phyloP scores from a whole-genome alignment of 2,888 invertebrate species.

The Chrysotoxum bicinctum region DNA sequence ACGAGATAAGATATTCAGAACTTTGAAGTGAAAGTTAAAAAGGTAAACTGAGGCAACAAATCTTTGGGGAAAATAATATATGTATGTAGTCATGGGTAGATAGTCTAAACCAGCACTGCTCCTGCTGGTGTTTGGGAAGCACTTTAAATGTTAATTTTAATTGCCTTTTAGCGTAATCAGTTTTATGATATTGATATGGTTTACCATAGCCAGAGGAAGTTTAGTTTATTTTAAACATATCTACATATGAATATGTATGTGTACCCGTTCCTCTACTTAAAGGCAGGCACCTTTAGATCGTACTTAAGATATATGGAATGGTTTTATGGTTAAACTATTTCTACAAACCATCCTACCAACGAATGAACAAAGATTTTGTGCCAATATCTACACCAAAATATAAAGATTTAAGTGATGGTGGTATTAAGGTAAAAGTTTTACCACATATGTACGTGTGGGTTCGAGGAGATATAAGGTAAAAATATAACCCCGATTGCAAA shows the following conservation, averaged over 20 bases:
- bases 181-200: conserved; percentile 68
- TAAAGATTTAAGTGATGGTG: not conserved
- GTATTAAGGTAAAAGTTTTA: conserved; percentile 7
- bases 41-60: conserved; percentile 23
- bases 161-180: conserved; percentile 64
- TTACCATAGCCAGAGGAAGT: conserved; percentile 37
- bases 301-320: conserved; percentile 4
- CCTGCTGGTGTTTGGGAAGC: conserved; percentile 28
- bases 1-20: conserved; percentile 43
- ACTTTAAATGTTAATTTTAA: conserved; percentile 57
- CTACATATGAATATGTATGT: not conserved
- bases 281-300: conserved; percentile 13
- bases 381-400: not conserved
- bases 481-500: conserved; percentile 14
- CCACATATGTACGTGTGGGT: conserved; percentile 4
- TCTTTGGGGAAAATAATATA: conserved; percentile 6
- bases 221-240: conserved; percentile 37
- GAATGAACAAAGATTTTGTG: not conserved
- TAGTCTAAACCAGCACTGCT: not conserved
- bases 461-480: not conserved
- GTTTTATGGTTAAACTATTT: conserved; percentile 48
- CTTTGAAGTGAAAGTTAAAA: conserved; percentile 15
- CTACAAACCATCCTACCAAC: not conserved
- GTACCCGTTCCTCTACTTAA: not conserved
- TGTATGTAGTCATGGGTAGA: not conserved